These are phyloP conservation scores for Tympanuchus pallidicinctus DNA, from an alignment of 2,113 vertebrate genomes.

Conservation along the genomic window DNA sequence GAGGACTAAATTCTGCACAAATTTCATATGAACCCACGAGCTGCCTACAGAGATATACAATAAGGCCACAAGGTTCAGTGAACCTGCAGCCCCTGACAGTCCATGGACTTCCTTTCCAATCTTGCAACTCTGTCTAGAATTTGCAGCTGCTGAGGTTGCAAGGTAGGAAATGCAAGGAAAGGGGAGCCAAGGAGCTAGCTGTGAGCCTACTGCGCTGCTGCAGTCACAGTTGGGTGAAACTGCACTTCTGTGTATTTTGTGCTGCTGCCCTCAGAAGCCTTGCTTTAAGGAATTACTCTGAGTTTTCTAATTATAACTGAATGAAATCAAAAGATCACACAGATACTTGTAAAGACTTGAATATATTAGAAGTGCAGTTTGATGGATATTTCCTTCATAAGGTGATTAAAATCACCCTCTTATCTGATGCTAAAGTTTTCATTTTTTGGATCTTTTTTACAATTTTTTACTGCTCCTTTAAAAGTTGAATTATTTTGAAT, in stretches of 20 bases:
- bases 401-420: neutral
- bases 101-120: neutral
- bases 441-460: neutral
- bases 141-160: neutral
- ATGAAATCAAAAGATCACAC: neutral
- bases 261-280: neutral
- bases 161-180: neutral
- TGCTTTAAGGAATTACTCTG: neutral
- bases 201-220: neutral
- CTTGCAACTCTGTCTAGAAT: neutral
- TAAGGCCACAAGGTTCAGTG: neutral
- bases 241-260: neutral
- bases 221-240: neutral
- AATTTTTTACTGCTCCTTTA: neutral
- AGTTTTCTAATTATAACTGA: neutral
- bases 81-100: neutral
- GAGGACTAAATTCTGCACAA: neutral
- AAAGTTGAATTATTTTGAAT: neutral
- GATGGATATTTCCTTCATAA: neutral
- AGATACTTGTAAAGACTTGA: neutral
- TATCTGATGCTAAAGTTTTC: neutral
- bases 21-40: neutral
- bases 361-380: neutral
- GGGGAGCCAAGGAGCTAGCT: neutral
- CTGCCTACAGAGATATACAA: fast-evolving